These are phyloP conservation scores for Oedothorax gibbosus DNA, from an alignment of 1,140 invertebrate species.

Conservation along the genomic window DNA sequence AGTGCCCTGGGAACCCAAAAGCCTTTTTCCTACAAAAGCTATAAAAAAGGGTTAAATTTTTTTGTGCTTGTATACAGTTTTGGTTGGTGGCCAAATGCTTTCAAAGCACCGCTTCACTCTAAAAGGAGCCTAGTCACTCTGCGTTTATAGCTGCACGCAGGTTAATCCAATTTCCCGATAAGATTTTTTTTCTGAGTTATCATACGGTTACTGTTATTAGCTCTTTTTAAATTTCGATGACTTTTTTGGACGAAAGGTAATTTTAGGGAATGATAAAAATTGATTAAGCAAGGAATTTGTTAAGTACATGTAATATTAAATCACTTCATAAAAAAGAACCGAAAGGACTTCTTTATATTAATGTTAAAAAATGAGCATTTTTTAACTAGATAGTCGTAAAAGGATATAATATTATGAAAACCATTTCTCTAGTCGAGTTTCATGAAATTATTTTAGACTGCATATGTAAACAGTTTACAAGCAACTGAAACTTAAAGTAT, in stretches of 20 bases:
- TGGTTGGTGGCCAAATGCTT: constrained; percentile 38
- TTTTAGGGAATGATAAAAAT: not conserved
- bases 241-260: not conserved
- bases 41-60: constrained; percentile 33
- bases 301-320: not conserved
- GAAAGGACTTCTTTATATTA: no score
- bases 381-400: no score
- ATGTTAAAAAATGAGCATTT: no score
- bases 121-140: not conserved
- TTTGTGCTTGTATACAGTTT: constrained; percentile 2
- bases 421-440: no score
- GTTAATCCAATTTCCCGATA: constrained; percentile 23
- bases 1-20: constrained; percentile 14
- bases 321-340: no score
- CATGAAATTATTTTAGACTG: no score
- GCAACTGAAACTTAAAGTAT: no score
- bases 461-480: no score
- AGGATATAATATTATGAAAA: no score
- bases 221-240: not conserved
- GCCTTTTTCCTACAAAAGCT: constrained; percentile 40
- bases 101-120: constrained; percentile 14
- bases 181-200: constrained; percentile 10
- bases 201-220: not conserved
- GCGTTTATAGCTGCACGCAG: not conserved
- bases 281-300: not conserved